These are phyloP conservation scores for Porites evermanni DNA, from an alignment of 92 coral and sea anemone species.

Conservation along the genomic window DNA sequence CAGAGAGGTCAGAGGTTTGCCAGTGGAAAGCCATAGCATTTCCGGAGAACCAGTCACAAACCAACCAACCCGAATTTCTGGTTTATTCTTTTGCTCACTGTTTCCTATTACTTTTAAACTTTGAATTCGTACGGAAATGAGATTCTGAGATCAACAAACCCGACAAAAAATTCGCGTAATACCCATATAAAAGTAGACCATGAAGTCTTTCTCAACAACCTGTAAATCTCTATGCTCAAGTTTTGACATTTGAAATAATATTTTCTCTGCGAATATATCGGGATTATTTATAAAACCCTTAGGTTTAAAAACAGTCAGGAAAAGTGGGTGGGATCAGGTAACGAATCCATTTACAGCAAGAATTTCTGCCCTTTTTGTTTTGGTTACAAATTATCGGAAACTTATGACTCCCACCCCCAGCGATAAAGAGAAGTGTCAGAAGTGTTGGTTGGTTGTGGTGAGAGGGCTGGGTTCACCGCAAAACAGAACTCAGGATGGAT, in stretches of 20 bases:
- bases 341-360: neutral
- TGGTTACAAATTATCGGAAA: neutral
- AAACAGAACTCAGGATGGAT: neutral
- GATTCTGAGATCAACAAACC: neutral
- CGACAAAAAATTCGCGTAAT: neutral
- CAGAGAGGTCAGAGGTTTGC: neutral
- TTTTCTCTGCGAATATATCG: slow-evolving; percentile 11
- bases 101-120: neutral
- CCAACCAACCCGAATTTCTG: neutral
- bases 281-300: slow-evolving; percentile 8
- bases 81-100: slow-evolving; percentile 6
- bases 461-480: slow-evolving; percentile 15
- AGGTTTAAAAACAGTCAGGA: neutral
- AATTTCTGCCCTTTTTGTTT: too few relatives aligned
- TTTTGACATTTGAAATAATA: slow-evolving; percentile 2
- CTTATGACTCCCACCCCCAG: neutral
- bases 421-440: neutral
- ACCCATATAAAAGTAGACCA: neutral
- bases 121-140: slow-evolving; percentile 26
- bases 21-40: slow-evolving; percentile 10
- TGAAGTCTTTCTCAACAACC: neutral
- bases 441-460: neutral
- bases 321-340: neutral
- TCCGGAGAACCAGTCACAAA: slow-evolving; percentile 16
- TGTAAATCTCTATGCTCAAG: neutral